phyloP scores from a whole-genome alignment of 2,113 vertebrate genomes.

The Procavia capensis region DNA sequence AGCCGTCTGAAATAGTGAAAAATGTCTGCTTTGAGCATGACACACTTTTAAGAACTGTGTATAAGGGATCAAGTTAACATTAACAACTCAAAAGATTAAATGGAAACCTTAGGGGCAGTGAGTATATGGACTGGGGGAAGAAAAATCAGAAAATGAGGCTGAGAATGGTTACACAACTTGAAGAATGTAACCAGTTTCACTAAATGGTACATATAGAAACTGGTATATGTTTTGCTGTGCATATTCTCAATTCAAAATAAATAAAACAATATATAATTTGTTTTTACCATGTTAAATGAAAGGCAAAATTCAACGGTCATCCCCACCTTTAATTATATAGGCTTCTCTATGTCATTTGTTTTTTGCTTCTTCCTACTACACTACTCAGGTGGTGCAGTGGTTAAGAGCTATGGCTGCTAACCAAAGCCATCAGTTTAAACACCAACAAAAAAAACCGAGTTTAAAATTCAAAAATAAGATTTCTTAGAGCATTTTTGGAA shows the following conservation, averaged over 20 bases:
- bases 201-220: background rate
- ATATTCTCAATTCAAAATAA: background rate
- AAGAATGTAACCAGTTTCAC: background rate
- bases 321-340: background rate
- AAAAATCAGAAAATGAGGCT: background rate
- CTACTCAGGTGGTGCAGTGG: no score
- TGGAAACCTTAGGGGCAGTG: no score
- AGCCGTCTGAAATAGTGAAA: background rate
- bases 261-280: no score
- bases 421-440: no score
- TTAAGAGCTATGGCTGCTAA: no score
- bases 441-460: background rate
- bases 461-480: background rate
- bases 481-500: conserved; percentile 12
- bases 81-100: background rate
- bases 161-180: background rate
- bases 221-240: background rate
- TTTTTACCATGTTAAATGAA: background rate
- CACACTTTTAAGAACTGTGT: background rate
- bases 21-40: background rate
- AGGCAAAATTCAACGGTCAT: background rate
- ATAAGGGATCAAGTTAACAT: background rate
- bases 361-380: background rate
- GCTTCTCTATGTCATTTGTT: background rate
- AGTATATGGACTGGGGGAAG: no score